A percentile compares a stretch with the other conserved stretches of the same genome.
These are phyloP conservation scores for Coracias cyanogaster DNA, from an alignment of 2,797 vertebrate species.

Conservation along the genomic window DNA sequence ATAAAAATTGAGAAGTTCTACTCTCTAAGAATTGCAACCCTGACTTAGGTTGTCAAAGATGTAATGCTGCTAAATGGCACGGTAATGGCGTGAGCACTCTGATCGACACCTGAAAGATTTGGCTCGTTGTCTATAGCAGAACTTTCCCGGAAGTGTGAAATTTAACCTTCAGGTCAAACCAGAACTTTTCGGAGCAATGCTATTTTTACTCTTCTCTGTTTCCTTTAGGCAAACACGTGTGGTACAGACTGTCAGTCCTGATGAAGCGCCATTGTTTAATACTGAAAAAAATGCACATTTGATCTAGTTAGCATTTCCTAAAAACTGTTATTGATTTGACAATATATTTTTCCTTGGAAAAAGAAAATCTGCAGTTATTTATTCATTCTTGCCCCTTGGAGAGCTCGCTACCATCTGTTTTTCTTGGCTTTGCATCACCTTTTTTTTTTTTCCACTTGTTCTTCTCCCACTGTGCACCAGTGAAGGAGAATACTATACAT, in stretches of 20 bases:
- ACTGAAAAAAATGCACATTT: conserved; percentile 44
- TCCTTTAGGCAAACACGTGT: background rate
- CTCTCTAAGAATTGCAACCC: background rate
- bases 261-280: conserved; percentile 44
- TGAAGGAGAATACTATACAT: conserved; percentile 37
- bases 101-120: background rate
- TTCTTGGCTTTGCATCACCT: conserved; percentile 60
- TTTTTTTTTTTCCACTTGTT: conserved; percentile 44
- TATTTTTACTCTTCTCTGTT: conserved; percentile 7
- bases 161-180: background rate
- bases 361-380: conserved; percentile 39
- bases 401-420: conserved; percentile 43
- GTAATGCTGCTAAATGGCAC: background rate
- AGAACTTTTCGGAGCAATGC: background rate
- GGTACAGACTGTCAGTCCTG: background rate
- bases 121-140: background rate
- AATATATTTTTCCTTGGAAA: conserved; percentile 24
- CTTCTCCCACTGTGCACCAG: conserved; percentile 48
- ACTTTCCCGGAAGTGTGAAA: background rate
- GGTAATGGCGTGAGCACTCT: background rate
- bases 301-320: conserved; percentile 31
- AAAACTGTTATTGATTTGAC: conserved; percentile 57
- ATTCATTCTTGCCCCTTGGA: conserved; percentile 52
- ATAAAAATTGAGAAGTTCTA: background rate
- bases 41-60: background rate